Percentiles rank a stretch among this genome's conserved stretches.
Conservation (phyloP, 1,140 invertebrate genomes). For the Rhyacophila brunnea region DNA sequence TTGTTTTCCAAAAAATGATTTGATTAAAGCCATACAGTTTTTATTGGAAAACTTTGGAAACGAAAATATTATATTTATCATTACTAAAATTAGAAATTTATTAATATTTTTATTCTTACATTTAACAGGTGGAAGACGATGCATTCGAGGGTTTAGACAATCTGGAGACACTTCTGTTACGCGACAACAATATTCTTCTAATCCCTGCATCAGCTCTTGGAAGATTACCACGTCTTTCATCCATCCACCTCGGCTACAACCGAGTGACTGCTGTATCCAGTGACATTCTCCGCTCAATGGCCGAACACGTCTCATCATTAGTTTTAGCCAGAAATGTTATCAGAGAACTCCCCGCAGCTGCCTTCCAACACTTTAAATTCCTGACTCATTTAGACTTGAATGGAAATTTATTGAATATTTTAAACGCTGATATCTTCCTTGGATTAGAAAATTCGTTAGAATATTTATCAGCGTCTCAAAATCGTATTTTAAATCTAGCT, state of each 20-base stretch:
- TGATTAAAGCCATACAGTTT: too few relatives aligned
- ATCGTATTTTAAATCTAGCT: slow-evolving; percentile 66
- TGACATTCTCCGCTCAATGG: slow-evolving; percentile 69
- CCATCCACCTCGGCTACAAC: slow-evolving; percentile 81
- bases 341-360: slow-evolving; percentile 74
- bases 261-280: slow-evolving; percentile 80
- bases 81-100: too few relatives aligned
- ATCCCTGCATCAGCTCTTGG: slow-evolving; percentile 78
- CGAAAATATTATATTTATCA: too few relatives aligned
- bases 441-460: slow-evolving; percentile 72
- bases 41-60: too few relatives aligned
- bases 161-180: slow-evolving; percentile 75
- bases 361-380: slow-evolving; percentile 76
- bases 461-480: slow-evolving; percentile 73
- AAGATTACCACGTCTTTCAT: slow-evolving; percentile 68
- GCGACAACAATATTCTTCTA: slow-evolving; percentile 84
- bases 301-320: slow-evolving; percentile 61
- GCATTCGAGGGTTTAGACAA: slow-evolving; percentile 77
- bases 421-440: slow-evolving; percentile 71
- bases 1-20: too few relatives aligned
- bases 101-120: too few relatives aligned
- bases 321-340: slow-evolving; percentile 82
- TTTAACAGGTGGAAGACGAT: slow-evolving; percentile 77
- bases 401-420: slow-evolving; percentile 71
- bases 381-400: slow-evolving; percentile 74